Conservation (phyloP, 2,113 vertebrate genomes). For the Myrmecophaga tridactyla region DNA sequence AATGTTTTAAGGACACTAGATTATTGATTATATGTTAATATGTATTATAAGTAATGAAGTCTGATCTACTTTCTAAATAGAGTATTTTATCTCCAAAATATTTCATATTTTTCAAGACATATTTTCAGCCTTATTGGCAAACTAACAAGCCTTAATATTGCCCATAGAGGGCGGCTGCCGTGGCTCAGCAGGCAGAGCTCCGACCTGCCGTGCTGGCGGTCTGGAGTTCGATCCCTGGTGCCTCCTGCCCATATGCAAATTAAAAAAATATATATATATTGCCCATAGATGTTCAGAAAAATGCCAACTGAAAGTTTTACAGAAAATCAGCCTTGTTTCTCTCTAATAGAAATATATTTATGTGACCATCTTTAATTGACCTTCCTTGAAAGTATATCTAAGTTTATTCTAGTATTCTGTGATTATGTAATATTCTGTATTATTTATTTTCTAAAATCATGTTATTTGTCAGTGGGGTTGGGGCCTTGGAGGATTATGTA, state of each 20-base stretch:
- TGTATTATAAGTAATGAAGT: slow-evolving; percentile 50
- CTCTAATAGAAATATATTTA: slow-evolving; percentile 29
- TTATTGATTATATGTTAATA: slow-evolving; percentile 40
- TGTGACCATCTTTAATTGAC: neutral
- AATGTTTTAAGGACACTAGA: slow-evolving; percentile 37
- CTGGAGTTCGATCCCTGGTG: too few species aligned
- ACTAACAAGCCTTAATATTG: neutral
- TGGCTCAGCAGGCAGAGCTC: too few species aligned
- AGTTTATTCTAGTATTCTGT: neutral
- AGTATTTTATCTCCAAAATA: slow-evolving; percentile 5
- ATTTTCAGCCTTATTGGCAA: neutral
- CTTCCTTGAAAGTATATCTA: neutral
- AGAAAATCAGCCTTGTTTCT: neutral
- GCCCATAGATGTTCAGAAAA: too few species aligned
- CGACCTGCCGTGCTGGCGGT: too few species aligned
- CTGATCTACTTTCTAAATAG: slow-evolving; percentile 9
- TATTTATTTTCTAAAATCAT: slow-evolving; percentile 27
- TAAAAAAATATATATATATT: too few species aligned
- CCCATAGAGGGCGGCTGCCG: too few species aligned
- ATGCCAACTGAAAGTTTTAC: slow-evolving; percentile 12
- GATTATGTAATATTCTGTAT: neutral
- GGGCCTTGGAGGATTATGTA: neutral
- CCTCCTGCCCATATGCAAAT: too few species aligned
- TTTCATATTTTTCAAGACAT: slow-evolving; percentile 32
- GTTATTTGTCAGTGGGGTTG: neutral